Conservation (phyloP, 2,797 vertebrate species). For the Manis javanica region DNA sequence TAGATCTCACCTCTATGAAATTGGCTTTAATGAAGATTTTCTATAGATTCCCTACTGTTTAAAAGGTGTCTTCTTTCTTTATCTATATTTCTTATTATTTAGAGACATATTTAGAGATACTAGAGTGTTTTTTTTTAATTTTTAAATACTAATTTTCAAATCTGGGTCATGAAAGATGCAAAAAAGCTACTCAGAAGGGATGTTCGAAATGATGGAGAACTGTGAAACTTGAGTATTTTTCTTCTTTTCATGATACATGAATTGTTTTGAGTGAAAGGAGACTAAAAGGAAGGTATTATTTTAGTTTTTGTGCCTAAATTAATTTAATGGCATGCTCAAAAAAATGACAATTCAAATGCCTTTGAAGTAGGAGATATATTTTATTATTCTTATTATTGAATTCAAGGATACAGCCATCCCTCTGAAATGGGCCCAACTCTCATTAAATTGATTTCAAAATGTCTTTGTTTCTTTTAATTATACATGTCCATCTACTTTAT, state of each 20-base stretch:
- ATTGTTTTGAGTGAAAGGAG: constrained; percentile 9
- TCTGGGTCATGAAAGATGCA: background rate
- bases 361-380: constrained; percentile 3
- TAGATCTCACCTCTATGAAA: background rate
- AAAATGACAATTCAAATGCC: constrained; percentile 6
- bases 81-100: background rate
- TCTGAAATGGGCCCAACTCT: background rate
- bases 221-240: background rate
- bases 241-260: background rate
- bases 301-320: background rate
- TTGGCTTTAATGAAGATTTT: background rate
- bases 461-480: constrained; percentile 59
- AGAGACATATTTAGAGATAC: background rate
- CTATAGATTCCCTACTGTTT: background rate
- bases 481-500: background rate
- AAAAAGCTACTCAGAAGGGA: background rate
- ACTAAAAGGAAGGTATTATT: background rate
- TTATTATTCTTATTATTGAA: background rate
- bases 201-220: background rate
- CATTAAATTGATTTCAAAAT: constrained; percentile 43
- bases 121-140: background rate
- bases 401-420: background rate
- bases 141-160: constrained; percentile 5
- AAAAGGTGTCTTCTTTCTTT: background rate
- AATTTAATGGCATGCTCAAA: constrained; percentile 30